phyloP scores from a whole-genome alignment of 2,797 vertebrate genomes.

The Mallotus villosus region DNA sequence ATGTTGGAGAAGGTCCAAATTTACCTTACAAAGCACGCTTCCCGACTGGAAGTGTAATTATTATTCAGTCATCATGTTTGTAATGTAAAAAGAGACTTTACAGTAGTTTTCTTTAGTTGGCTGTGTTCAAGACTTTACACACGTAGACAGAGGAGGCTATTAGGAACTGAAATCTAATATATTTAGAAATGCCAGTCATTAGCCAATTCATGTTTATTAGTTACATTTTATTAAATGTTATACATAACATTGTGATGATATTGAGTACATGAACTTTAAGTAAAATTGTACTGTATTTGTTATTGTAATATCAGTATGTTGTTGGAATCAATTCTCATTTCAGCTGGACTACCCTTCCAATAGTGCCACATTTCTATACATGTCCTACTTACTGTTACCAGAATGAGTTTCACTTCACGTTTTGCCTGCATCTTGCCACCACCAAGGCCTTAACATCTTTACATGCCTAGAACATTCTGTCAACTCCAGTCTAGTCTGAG shows the following conservation, averaged over 20 bases:
- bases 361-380: background rate
- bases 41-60: constrained; percentile 42
- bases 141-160: constrained; percentile 20
- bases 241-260: constrained; percentile 3
- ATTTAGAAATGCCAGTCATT: background rate
- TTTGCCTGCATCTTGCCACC: background rate
- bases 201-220: background rate
- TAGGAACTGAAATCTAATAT: background rate
- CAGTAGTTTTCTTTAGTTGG: background rate
- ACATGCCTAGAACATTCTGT: background rate
- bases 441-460: background rate
- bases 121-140: constrained; percentile 22
- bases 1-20: constrained; percentile 53
- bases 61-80: constrained; percentile 28
- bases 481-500: background rate
- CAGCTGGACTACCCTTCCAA: too few species aligned
- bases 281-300: background rate
- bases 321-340: too few species aligned
- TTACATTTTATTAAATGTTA: background rate
- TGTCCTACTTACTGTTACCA: background rate
- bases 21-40: constrained; percentile 37
- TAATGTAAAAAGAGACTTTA: constrained; percentile 19
- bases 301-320: too few species aligned
- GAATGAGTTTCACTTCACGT: too few species aligned
- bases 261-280: background rate